Percentiles rank a stretch among this genome's conserved stretches.
These are phyloP conservation scores for Xyrichtys novacula DNA, from an alignment of 2,797 vertebrate genomes.

Conservation along the genomic window DNA sequence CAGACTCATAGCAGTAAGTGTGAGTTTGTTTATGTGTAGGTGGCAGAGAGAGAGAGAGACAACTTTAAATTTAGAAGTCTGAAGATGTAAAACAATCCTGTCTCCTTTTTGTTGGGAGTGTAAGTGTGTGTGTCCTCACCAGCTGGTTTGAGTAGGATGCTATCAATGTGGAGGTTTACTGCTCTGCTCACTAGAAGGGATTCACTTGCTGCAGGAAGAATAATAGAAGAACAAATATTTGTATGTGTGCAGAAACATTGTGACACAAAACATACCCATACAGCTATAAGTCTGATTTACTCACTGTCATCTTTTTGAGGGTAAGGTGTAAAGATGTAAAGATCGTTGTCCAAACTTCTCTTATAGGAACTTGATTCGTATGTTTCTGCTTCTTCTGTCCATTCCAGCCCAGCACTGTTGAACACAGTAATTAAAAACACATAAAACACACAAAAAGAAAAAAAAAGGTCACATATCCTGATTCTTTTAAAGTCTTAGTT, in stretches of 20 bases:
- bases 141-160: slow-evolving; percentile 92
- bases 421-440: slow-evolving; percentile 40
- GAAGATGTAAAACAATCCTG: slow-evolving; percentile 13
- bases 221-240: neutral
- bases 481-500: too few species aligned
- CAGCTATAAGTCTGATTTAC: slow-evolving; percentile 15
- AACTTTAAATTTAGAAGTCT: slow-evolving; percentile 15
- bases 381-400: slow-evolving; percentile 92
- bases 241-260: neutral
- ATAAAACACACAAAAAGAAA: slow-evolving; percentile 9
- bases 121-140: slow-evolving; percentile 80
- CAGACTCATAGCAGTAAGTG: slow-evolving; percentile 23
- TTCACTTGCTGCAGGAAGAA: slow-evolving; percentile 83
- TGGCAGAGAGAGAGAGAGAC: neutral
- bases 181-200: slow-evolving; percentile 92
- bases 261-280: neutral
- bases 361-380: slow-evolving; percentile 97
- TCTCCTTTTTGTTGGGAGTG: neutral
- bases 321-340: slow-evolving; percentile 92
- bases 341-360: slow-evolving; percentile 93
- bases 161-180: slow-evolving; percentile 87
- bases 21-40: slow-evolving; percentile 41
- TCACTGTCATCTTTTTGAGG: slow-evolving; percentile 57
- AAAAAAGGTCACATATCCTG: too few species aligned
- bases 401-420: slow-evolving; percentile 91